These are phyloP conservation scores for Sminthopsis crassicaudata DNA, from an alignment of 2,113 vertebrate genomes.

Conservation along the genomic window DNA sequence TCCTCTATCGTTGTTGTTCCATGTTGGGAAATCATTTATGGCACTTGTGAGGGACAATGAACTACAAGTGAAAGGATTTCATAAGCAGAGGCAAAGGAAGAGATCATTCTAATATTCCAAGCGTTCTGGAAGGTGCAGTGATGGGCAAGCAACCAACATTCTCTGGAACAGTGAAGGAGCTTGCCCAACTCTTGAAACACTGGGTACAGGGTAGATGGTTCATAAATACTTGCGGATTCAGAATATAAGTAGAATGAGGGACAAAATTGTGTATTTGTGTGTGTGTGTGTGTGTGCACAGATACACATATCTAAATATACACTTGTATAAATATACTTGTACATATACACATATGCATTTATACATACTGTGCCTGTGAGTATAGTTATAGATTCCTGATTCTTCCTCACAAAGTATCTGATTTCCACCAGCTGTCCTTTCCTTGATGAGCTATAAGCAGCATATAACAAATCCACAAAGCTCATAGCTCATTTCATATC, in stretches of 20 bases:
- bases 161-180: background rate
- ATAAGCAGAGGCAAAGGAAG: background rate
- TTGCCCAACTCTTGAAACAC: background rate
- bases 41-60: background rate
- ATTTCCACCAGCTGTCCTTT: background rate
- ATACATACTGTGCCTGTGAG: too few species aligned
- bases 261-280: background rate
- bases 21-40: background rate
- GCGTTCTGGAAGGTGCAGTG: background rate
- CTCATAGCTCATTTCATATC: background rate
- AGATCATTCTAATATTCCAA: background rate
- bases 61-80: background rate
- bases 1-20: background rate
- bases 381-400: background rate
- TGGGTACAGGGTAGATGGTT: background rate
- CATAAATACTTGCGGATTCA: background rate
- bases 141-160: background rate
- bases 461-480: background rate
- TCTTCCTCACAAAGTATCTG: background rate
- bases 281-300: too few species aligned
- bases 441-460: background rate
- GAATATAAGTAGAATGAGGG: background rate
- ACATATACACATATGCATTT: background rate
- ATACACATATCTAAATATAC: background rate
- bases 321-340: background rate